Evolutionary conservation across 2,113 vertebrate species (phyloP).

Genomic region (Clarias magur): DNA sequence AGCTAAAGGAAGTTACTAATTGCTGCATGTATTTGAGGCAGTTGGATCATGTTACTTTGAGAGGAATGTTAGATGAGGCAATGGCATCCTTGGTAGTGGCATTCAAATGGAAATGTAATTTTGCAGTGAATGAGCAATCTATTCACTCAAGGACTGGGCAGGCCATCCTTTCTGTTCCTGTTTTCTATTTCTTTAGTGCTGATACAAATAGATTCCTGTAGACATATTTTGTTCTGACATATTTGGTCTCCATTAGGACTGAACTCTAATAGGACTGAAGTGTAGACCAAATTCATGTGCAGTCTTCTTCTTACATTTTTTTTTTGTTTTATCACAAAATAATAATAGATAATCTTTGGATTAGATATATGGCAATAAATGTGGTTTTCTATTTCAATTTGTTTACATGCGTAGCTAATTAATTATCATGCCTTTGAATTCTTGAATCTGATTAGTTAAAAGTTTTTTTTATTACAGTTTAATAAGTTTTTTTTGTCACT

Average conservation of each 20-base stretch:
- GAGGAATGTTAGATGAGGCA: constrained; percentile 33
- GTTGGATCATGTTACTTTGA: constrained; percentile 44
- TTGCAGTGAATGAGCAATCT: constrained; percentile 29
- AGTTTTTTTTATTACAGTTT: neutral
- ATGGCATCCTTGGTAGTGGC: constrained; percentile 17
- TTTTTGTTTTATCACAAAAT: neutral
- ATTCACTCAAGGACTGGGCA: constrained; percentile 35
- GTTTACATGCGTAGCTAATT: neutral
- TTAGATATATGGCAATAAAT: neutral
- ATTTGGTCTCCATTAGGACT: neutral
- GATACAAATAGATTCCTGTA: constrained; percentile 13
- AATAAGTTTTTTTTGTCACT: too few species aligned
- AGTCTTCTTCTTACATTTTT: neutral
- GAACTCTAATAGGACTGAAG: neutral
- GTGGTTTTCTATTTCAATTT: neutral
- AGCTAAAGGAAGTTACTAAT: constrained; percentile 38
- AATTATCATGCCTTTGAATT: neutral
- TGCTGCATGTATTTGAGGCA: constrained; percentile 10
- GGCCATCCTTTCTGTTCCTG: neutral
- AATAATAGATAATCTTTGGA: neutral
- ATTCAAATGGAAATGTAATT: constrained; percentile 48
- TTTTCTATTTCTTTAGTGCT: constrained; percentile 20
- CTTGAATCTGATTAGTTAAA: neutral
- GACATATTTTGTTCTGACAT: constrained; percentile 5
- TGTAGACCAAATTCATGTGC: neutral